Evolutionary conservation across 2,888 invertebrate species (phyloP), one percentile per base, ranked within the genome.

Genomic region (Resseliella maxima): DNA sequence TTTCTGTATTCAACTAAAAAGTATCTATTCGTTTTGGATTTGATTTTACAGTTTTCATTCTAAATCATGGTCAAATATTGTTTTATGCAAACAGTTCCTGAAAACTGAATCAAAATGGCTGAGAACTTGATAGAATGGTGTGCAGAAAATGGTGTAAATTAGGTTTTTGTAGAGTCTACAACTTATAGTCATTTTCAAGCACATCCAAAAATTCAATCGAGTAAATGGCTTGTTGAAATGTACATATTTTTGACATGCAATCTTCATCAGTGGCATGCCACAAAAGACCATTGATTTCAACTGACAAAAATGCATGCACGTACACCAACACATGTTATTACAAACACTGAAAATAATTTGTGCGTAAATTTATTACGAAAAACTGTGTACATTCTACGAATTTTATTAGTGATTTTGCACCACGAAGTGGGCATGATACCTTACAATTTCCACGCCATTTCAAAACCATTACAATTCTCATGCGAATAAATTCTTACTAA

Each of bases 201-300:
- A 38, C 83, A 83, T 38, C 2, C n/a, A 83, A 83, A 83, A 38
- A 83, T 83, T 38, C 83, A 83, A 83, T 83, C 83, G 38, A 36
- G 36, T 83, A 38, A 83, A 83, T 83, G 36, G 83, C 83, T 83
- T 83, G n/a, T 83, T 38, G 38, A 83, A 38, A n/a, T n/a, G 83
- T 83, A 83, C 38, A 83, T 36, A 83, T 38, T 83, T 83, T 83
- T 83, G 38, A 38, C 83, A 83, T 38, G 38, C 24, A 83, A 83
- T 38, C 83, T 83, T 83, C 38, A 83, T 83, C 83, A 83, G 38
- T 21, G 38, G 36, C 81, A 36, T 81, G 41, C 36, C 10, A n/a
- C n/a, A 81, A 81, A 81, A 81, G 81, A 81, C 81, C n/a, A n/a
- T n/a, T 36, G 35, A 1, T 36, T 81, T 81, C 81, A 38, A 31